Conservation (phyloP, 2,113 vertebrate species). For the Sorex fumeus region DNA sequence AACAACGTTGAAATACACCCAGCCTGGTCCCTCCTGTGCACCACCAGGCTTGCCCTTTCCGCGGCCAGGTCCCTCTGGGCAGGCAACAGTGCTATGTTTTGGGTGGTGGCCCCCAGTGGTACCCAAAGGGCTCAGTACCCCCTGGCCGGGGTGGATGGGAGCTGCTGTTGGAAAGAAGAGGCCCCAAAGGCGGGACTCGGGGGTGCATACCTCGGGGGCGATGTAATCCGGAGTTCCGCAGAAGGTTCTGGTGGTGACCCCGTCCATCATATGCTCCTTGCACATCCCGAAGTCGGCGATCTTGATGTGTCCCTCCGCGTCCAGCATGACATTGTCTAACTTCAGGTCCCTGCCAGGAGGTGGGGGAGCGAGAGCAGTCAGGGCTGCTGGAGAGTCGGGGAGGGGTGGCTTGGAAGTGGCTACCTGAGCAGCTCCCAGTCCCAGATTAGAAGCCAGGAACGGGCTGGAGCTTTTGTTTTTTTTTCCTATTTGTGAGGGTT, state of each 20-base stretch:
- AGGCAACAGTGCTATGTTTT: no score
- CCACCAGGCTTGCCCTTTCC: no score
- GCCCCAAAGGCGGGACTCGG: no score
- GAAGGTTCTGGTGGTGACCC: constrained; percentile 96
- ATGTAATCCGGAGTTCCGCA: constrained; percentile 99
- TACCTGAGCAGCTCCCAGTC: no score
- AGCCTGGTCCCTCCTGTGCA: no score
- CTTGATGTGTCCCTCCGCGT: constrained; percentile 97
- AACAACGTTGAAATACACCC: no score
- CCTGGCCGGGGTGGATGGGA: fast-evolving
- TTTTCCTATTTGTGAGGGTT: background rate
- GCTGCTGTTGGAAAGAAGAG: background rate
- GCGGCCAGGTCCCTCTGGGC: no score
- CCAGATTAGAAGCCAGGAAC: background rate
- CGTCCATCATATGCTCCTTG: constrained; percentile 96
- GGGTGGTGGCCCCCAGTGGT: no score
- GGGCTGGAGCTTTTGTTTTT: no score
- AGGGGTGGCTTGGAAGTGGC: no score
- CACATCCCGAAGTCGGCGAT: constrained; percentile 99
- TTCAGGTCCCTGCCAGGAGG: constrained; percentile 94
- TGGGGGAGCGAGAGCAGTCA: background rate
- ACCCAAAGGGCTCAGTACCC: fast-evolving
- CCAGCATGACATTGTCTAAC: constrained; percentile 98
- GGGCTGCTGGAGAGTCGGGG: background rate
- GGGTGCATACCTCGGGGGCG: constrained; percentile 94